Percentiles rank a stretch among this genome's conserved stretches.
Evolutionary conservation across 2,113 vertebrate genomes (phyloP).

Genomic region (Grammomys dolichurus): DNA sequence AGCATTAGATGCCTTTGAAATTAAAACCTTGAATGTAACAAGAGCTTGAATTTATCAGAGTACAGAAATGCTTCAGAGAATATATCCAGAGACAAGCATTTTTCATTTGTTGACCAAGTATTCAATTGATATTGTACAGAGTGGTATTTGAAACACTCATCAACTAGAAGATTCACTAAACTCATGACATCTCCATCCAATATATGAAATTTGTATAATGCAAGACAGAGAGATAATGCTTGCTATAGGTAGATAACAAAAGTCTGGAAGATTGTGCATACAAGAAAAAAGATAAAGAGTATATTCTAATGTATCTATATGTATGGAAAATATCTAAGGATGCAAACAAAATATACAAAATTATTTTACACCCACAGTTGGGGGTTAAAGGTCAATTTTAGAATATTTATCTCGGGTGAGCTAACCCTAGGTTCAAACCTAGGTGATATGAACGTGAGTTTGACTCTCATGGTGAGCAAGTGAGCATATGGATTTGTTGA

Average conservation of each 20-base stretch:
- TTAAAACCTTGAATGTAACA: neutral
- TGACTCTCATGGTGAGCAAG: too few species aligned
- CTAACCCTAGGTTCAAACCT: neutral
- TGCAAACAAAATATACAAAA: fast-evolving
- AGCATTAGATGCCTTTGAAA: neutral
- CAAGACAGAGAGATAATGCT: neutral
- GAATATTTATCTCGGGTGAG: too few species aligned
- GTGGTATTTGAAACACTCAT: neutral
- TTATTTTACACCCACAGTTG: neutral
- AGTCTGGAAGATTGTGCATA: neutral
- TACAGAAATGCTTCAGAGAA: neutral
- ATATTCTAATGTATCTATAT: neutral
- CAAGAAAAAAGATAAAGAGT: neutral
- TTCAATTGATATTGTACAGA: neutral
- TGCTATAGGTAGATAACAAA: neutral
- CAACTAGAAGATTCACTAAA: neutral
- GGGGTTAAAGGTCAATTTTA: neutral
- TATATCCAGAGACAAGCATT: neutral
- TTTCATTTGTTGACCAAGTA: neutral
- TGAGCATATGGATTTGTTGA: neutral
- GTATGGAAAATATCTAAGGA: neutral
- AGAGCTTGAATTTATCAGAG: neutral
- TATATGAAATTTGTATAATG: neutral
- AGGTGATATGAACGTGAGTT: too few species aligned
- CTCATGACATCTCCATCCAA: neutral